Evolutionary conservation across 2,888 invertebrate genomes (phyloP), one percentile per base, ranked within the genome.

Genomic region (Toxonevra muliebris): DNA sequence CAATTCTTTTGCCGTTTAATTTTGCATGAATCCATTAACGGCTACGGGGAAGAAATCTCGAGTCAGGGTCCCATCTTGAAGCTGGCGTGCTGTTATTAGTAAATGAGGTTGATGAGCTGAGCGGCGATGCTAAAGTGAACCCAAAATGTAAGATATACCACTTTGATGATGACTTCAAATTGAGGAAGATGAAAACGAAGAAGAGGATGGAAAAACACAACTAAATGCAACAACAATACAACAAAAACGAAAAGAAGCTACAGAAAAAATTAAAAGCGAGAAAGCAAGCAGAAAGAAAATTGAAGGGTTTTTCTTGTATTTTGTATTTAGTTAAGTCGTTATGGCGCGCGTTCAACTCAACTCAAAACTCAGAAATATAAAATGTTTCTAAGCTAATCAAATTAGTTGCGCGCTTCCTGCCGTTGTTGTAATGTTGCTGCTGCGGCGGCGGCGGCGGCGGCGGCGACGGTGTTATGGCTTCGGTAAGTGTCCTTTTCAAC

Each of bases 1-100:
- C 30, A 30, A 30, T 80, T 79, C 79, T 76, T 79, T 74, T 73
- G 59, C 73, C 76, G 75, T 77, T 80, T 79, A 80, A 80, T 79
- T 76, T 80, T 79, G 77, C 77, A 80, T 79, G 79, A 80, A 68
- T 68, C 68, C 70, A 70, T 70, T 70, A 70, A 68, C 57, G 61
- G 13, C 57, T 41, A 41, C 48, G n/a, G 41, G 15, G 10, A 48
- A 13, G 8, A 48, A 30, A 7, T 30, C 30, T 15, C 48, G 41
- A 48, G 57, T 64, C 48, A 43, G 42, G 48, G 13, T 57, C 48
- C 40, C 64, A 57, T 19, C 19, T 64, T 57, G 15, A 30, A 30
- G 30, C 30, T 2, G 30, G 3, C 30, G 30, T 4, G 30, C 30
- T 30, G 30, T 7, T 30, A 30, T n/a, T n/a, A 30, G 30, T 30